These are phyloP conservation scores for Xiphophorus maculatus DNA, from an alignment of 2,113 vertebrate species.

Conservation along the genomic window DNA sequence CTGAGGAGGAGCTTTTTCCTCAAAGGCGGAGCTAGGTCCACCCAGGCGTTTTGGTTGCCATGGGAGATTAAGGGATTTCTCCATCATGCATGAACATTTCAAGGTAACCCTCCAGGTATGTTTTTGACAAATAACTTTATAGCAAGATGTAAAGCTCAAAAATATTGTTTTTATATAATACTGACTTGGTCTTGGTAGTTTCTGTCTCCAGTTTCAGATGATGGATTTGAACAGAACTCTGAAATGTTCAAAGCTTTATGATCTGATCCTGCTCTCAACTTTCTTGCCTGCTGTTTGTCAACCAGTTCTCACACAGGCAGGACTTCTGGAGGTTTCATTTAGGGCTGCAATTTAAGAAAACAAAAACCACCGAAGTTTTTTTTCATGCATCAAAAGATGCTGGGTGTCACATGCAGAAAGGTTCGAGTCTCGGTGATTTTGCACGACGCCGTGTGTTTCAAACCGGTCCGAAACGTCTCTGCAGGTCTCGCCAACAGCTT, in stretches of 20 bases:
- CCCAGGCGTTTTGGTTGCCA: too few species aligned
- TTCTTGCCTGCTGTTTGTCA: not conserved
- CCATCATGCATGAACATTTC: too few species aligned
- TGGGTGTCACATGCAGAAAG: not conserved
- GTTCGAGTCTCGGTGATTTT: not conserved
- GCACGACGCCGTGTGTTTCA: not conserved
- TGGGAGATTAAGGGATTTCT: too few species aligned
- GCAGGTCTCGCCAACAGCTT: constrained; percentile 30
- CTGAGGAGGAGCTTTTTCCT: too few species aligned
- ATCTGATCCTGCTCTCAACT: not conserved
- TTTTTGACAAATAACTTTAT: too few species aligned
- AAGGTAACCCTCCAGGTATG: too few species aligned
- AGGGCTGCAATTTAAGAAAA: not conserved
- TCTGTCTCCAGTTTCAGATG: not conserved
- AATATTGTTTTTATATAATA: too few species aligned
- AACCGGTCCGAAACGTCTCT: not conserved
- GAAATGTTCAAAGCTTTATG: not conserved
- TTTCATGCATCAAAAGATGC: not conserved
- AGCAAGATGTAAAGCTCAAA: too few species aligned
- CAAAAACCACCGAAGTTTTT: not conserved
- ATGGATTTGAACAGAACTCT: not conserved
- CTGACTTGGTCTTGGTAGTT: not conserved
- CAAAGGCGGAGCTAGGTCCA: too few species aligned
- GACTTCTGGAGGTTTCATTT: not conserved
- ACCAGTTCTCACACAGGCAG: not conserved